phyloP scores from a whole-genome alignment of 2,797 vertebrate genomes.

The Parambassis ranga region DNA sequence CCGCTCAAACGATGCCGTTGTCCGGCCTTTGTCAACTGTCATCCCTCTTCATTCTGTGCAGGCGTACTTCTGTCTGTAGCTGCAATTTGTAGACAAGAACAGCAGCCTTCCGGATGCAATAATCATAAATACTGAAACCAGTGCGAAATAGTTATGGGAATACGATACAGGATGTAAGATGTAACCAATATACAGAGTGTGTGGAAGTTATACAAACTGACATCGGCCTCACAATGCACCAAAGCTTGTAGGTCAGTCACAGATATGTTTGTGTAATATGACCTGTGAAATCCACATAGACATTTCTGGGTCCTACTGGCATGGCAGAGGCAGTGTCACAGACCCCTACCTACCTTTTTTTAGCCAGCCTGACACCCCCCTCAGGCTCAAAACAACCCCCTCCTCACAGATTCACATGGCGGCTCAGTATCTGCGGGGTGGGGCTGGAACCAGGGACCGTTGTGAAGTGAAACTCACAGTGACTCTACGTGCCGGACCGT shows the following conservation, averaged over 20 bases:
- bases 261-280: slow-evolving; percentile 67
- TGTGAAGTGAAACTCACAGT: slow-evolving; percentile 17
- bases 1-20: slow-evolving; percentile 4
- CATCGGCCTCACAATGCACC: slow-evolving; percentile 45
- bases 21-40: slow-evolving; percentile 12
- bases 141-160: not conserved
- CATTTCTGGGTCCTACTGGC: slow-evolving; percentile 58
- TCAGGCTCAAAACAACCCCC: not conserved
- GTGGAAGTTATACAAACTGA: not conserved
- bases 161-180: not conserved
- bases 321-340: slow-evolving; percentile 26
- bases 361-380: slow-evolving; percentile 8
- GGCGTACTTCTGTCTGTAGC: not conserved
- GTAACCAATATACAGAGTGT: not conserved
- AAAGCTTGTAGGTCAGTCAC: slow-evolving; percentile 40
- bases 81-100: slow-evolving; percentile 7
- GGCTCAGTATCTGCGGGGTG: slow-evolving; percentile 21
- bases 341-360: slow-evolving; percentile 36
- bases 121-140: not conserved
- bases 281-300: slow-evolving; percentile 53
- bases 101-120: slow-evolving; percentile 11
- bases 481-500: not conserved
- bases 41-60: not conserved
- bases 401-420: slow-evolving; percentile 36
- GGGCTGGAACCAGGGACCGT: slow-evolving; percentile 17